Conservation (phyloP, 2,797 vertebrate species). For the Anabacerthia variegaticeps region DNA sequence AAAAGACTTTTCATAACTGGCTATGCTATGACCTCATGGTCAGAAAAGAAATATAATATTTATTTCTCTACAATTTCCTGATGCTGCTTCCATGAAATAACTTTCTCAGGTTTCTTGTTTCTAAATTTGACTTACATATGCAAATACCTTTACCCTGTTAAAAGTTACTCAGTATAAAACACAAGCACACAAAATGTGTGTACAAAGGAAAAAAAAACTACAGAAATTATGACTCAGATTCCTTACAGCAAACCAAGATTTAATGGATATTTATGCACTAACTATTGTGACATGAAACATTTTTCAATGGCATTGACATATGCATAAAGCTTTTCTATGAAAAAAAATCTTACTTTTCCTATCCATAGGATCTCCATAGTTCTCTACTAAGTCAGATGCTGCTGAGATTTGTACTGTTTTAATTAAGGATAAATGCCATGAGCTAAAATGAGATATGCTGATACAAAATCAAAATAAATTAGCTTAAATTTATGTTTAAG, state of each 20-base stretch:
- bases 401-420: neutral
- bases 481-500: neutral
- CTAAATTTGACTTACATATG: neutral
- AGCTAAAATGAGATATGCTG: neutral
- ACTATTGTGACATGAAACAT: neutral
- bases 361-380: neutral
- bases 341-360: neutral
- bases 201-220: neutral
- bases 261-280: neutral
- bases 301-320: neutral
- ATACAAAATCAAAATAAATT: neutral
- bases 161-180: neutral
- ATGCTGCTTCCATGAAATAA: constrained; percentile 5
- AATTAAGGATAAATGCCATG: neutral
- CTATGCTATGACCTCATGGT: constrained; percentile 22
- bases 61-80: constrained; percentile 50
- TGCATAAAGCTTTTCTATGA: neutral
- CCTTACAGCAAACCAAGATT: neutral
- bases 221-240: neutral
- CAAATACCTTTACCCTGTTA: constrained; percentile 2
- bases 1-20: constrained; percentile 39
- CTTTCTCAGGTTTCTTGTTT: constrained; percentile 2
- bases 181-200: neutral
- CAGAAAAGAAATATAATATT: constrained; percentile 32
- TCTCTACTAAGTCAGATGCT: neutral